Conservation (phyloP, 2,113 vertebrate species). For the Butastur rufipennis region DNA sequence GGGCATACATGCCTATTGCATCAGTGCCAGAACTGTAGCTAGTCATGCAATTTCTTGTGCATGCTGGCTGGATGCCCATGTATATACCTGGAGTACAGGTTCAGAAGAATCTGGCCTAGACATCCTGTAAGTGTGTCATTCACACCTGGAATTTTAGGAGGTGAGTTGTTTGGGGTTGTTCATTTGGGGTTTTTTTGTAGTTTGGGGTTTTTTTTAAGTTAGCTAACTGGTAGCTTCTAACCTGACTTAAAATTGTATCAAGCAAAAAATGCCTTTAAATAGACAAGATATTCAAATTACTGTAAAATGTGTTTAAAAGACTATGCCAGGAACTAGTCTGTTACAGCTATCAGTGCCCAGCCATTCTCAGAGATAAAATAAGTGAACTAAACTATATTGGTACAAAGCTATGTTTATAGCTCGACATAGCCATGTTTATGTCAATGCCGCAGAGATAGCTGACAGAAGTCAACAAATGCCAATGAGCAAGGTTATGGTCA, state of each 20-base stretch:
- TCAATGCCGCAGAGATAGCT: background rate
- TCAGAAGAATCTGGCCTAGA: background rate
- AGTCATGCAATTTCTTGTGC: background rate
- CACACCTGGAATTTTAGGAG: background rate
- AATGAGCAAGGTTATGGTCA: background rate
- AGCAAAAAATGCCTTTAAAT: background rate
- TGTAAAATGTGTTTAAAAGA: background rate
- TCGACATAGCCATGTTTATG: background rate
- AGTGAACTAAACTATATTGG: background rate
- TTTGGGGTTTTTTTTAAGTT: background rate
- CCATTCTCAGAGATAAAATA: background rate
- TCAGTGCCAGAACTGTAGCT: background rate
- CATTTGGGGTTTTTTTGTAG: no score
- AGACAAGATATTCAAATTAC: background rate
- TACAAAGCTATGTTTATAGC: background rate
- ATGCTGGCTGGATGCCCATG: background rate
- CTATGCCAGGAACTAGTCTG: background rate
- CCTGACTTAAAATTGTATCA: background rate
- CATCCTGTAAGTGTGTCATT: background rate
- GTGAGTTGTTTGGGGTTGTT: background rate
- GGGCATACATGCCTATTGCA: background rate
- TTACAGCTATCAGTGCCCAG: background rate
- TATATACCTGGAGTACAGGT: background rate
- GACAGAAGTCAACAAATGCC: background rate
- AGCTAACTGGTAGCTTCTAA: background rate